A percentile compares a stretch with the other conserved stretches of the same genome.
These are phyloP conservation scores for Elaphurus davidianus DNA, from an alignment of 2,113 vertebrate genomes.

Conservation along the genomic window DNA sequence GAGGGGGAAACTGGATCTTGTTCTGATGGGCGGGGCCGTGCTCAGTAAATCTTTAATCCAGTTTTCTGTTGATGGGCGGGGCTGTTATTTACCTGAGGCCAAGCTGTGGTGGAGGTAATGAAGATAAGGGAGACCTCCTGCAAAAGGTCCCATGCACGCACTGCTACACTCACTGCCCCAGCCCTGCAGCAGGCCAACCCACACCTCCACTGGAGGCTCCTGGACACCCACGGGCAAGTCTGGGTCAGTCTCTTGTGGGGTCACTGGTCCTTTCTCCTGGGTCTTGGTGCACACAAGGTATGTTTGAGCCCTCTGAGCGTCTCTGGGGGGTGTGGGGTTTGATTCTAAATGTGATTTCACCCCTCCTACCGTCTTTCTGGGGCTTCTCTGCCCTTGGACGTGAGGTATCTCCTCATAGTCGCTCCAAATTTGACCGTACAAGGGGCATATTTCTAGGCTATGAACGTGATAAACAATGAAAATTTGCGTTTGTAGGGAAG, in stretches of 20 bases:
- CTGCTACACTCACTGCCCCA: neutral
- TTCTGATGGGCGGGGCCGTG: neutral
- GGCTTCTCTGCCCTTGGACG: neutral
- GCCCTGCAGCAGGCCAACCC: neutral
- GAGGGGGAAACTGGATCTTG: neutral
- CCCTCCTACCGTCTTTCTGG: neutral
- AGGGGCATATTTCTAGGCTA: neutral
- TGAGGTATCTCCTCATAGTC: neutral
- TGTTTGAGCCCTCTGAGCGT: neutral
- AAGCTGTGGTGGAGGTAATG: neutral
- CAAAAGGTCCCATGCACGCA: neutral
- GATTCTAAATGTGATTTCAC: neutral
- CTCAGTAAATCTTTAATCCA: neutral
- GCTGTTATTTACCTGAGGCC: neutral
- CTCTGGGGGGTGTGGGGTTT: neutral
- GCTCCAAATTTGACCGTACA: neutral
- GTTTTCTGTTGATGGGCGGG: neutral
- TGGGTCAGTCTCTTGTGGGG: neutral
- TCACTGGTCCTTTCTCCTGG: neutral
- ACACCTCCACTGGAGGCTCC: rapidly evolving
- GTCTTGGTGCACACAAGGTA: neutral
- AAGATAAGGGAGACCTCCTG: neutral
- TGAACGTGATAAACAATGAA: neutral
- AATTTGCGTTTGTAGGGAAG: neutral
- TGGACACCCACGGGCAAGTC: neutral